phyloP scores from a whole-genome alignment of 2,113 vertebrate genomes.

The Genyomyrus donnyi region DNA sequence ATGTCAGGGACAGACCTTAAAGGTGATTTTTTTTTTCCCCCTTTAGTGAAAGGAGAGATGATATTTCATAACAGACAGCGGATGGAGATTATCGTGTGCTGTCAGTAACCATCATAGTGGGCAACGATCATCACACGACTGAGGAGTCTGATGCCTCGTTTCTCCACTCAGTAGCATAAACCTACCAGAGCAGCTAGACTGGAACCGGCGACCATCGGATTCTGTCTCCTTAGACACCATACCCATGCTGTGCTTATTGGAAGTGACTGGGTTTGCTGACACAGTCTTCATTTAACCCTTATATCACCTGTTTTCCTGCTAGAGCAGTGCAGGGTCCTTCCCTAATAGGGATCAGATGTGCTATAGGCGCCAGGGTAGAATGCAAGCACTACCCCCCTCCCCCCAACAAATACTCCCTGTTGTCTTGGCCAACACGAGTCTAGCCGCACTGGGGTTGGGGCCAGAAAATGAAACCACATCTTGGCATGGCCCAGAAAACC shows the following conservation, averaged over 20 bases:
- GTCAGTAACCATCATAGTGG: background rate
- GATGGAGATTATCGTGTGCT: background rate
- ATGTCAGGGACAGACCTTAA: background rate
- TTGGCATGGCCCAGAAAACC: background rate
- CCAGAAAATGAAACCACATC: background rate
- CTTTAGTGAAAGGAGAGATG: background rate
- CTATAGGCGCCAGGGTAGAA: conserved; percentile 59
- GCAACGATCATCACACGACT: background rate
- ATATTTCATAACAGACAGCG: background rate
- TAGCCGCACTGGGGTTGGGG: conserved; percentile 4
- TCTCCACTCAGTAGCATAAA: background rate
- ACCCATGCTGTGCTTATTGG: background rate
- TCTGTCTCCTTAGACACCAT: background rate
- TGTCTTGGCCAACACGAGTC: conserved; percentile 11
- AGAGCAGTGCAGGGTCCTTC: conserved; percentile 46
- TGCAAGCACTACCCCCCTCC: conserved; percentile 46
- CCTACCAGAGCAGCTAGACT: background rate
- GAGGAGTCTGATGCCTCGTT: background rate
- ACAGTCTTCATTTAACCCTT: conserved; percentile 31
- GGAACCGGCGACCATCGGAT: background rate
- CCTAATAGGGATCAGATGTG: conserved; percentile 68
- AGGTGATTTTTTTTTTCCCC: background rate
- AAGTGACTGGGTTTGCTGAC: conserved; percentile 6
- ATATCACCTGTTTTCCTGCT: conserved; percentile 16
- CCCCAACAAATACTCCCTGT: conserved; percentile 42